These are phyloP conservation scores for Bacillus rossius DNA, from an alignment of 1,140 invertebrate species.

Conservation along the genomic window DNA sequence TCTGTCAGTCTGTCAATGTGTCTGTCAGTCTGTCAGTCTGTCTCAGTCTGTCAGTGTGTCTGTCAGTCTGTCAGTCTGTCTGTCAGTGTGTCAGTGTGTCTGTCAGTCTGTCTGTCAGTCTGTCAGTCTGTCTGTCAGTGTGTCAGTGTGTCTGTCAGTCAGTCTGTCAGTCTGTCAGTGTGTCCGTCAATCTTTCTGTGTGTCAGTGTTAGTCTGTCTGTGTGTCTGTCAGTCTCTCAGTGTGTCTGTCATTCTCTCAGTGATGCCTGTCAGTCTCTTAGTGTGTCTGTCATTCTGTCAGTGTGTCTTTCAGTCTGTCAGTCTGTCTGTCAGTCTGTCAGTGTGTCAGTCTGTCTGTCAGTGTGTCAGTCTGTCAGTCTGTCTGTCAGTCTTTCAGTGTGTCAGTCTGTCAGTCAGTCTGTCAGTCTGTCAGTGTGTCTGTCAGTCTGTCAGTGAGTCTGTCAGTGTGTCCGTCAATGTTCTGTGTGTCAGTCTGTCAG, in stretches of 20 bases:
- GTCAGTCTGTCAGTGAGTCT: conserved; percentile 26
- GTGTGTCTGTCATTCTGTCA: too few species aligned
- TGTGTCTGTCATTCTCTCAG: too few species aligned
- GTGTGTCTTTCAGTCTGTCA: too few species aligned
- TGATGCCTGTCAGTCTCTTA: too few species aligned
- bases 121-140: conserved; percentile 24
- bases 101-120: conserved; percentile 29
- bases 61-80: not conserved
- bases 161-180: conserved; percentile 27
- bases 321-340: conserved; percentile 30
- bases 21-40: not conserved
- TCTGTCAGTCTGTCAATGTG: too few species aligned
- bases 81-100: not conserved
- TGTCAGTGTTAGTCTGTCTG: too few species aligned
- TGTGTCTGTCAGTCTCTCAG: too few species aligned
- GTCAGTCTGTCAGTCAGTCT: conserved; percentile 29
- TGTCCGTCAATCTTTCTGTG: too few species aligned
- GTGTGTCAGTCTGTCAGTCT: conserved; percentile 26
- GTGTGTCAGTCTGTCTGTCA: conserved; percentile 30
- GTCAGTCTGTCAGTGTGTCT: conserved; percentile 26
- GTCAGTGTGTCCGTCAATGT: too few species aligned
- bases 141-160: conserved; percentile 23
- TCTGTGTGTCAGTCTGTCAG: too few species aligned
- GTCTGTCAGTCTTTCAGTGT: conserved; percentile 24
- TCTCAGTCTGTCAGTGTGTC: not conserved